Evolutionary conservation across 2,113 vertebrate genomes (phyloP).

Genomic region (Alligator sinensis): DNA sequence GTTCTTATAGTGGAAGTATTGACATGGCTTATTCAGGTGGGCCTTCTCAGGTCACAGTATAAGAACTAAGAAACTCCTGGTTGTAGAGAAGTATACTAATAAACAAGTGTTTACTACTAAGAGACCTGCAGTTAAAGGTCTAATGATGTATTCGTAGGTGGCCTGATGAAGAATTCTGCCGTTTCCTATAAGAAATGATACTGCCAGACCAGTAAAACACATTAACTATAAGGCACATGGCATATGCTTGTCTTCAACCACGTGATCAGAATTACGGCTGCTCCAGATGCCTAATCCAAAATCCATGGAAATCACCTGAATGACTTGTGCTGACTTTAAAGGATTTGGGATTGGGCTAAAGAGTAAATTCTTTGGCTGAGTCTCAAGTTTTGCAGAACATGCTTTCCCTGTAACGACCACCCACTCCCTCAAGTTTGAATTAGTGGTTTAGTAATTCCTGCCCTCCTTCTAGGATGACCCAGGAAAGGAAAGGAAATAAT

Average conservation of each 20-base stretch:
- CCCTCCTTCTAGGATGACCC: constrained; percentile 6
- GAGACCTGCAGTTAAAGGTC: not conserved
- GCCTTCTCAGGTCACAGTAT: not conserved
- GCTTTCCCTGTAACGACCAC: not conserved
- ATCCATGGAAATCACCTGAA: not conserved
- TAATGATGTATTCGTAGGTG: not conserved
- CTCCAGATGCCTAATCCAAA: not conserved
- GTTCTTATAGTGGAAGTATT: not conserved
- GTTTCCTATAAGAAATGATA: not conserved
- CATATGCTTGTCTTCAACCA: fast-evolving
- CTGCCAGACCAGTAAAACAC: fast-evolving
- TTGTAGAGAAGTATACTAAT: not conserved
- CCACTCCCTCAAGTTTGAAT: too few relatives aligned
- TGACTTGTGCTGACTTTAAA: not conserved
- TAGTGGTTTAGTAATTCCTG: not conserved
- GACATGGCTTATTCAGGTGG: not conserved
- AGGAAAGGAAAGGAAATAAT: constrained; percentile 42
- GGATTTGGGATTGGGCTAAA: not conserved
- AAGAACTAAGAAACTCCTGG: not conserved
- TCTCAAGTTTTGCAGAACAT: not conserved
- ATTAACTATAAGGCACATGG: not conserved
- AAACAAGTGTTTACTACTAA: not conserved
- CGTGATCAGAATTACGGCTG: fast-evolving
- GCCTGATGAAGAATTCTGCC: not conserved
- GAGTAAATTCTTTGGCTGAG: not conserved